Evolutionary conservation across 2,888 invertebrate genomes (phyloP).

Genomic region (Caenorhabditis sp.): DNA sequence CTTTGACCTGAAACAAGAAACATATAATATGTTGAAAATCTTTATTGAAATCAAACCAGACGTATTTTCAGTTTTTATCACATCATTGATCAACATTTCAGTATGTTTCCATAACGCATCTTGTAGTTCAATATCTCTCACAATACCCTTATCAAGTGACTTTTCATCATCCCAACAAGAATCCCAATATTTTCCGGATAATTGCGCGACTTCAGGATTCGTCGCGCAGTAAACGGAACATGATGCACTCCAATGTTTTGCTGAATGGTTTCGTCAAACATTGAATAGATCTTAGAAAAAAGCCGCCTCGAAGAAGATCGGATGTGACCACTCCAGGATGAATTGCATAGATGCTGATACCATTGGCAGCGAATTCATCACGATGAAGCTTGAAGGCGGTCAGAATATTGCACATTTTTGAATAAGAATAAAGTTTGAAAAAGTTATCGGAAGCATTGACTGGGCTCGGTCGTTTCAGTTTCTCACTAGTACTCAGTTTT

Average conservation of each 20-base stretch:
- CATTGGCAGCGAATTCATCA: slow-evolving; percentile 51
- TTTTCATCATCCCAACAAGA: slow-evolving; percentile 80
- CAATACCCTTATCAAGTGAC: slow-evolving; percentile 66
- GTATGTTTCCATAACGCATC: slow-evolving; percentile 62
- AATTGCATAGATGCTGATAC: slow-evolving; percentile 77
- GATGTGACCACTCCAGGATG: slow-evolving; percentile 90
- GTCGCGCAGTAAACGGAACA: slow-evolving; percentile 88
- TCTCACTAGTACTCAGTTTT: slow-evolving; percentile 24
- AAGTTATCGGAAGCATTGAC: slow-evolving; percentile 26
- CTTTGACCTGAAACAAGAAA: too few species aligned
- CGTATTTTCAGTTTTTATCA: too few species aligned
- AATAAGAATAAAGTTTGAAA: slow-evolving; percentile 56
- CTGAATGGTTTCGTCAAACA: slow-evolving; percentile 86
- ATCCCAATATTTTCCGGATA: slow-evolving; percentile 86
- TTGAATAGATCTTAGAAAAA: slow-evolving; percentile 43
- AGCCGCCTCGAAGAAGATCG: slow-evolving; percentile 51
- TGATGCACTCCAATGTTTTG: slow-evolving; percentile 86
- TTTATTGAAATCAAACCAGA: too few species aligned
- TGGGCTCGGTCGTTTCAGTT: slow-evolving; percentile 48
- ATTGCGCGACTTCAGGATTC: slow-evolving; percentile 80
- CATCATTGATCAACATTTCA: slow-evolving; percentile 49
- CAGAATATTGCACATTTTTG: slow-evolving; percentile 65
- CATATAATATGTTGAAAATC: too few species aligned
- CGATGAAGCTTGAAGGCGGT: slow-evolving; percentile 61
- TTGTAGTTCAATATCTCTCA: slow-evolving; percentile 76